phyloP scores from a whole-genome alignment of 2,797 vertebrate species.

The Acipenser ruthenus region DNA sequence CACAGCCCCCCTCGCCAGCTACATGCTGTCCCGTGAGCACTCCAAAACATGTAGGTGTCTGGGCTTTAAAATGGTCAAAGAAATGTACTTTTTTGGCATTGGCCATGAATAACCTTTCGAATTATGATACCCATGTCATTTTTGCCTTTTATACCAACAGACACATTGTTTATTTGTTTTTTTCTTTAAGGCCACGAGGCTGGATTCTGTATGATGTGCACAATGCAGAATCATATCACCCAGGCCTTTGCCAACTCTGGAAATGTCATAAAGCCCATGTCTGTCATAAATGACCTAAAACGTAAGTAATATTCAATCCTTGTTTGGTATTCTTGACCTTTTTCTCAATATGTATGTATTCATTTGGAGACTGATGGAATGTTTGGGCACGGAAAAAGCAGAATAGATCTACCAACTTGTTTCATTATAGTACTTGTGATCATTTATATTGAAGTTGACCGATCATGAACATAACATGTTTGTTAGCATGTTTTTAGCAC shows the following conservation, averaged over 20 bases:
- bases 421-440: too few relatives aligned
- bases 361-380: too few relatives aligned
- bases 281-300: conserved; percentile 88
- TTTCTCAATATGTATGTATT: neutral
- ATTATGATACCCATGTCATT: too few relatives aligned
- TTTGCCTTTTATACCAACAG: neutral
- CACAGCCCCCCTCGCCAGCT: conserved; percentile 87
- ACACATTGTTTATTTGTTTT: neutral
- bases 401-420: too few relatives aligned
- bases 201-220: conserved; percentile 98
- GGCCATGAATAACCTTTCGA: neutral
- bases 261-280: conserved; percentile 85
- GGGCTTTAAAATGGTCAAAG: neutral
- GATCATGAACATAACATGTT: too few relatives aligned
- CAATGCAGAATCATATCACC: conserved; percentile 89
- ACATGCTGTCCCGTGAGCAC: conserved; percentile 91
- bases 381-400: too few relatives aligned
- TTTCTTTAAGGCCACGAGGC: conserved; percentile 75
- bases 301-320: conserved; percentile 60
- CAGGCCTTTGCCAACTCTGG: conserved; percentile 86
- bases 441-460: too few relatives aligned
- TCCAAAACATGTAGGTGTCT: conserved; percentile 79
- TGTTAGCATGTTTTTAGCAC: too few relatives aligned
- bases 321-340: neutral
- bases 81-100: neutral